Evolutionary conservation across 2,888 invertebrate genomes (phyloP).

Genomic region (Drosophila leonis): DNA sequence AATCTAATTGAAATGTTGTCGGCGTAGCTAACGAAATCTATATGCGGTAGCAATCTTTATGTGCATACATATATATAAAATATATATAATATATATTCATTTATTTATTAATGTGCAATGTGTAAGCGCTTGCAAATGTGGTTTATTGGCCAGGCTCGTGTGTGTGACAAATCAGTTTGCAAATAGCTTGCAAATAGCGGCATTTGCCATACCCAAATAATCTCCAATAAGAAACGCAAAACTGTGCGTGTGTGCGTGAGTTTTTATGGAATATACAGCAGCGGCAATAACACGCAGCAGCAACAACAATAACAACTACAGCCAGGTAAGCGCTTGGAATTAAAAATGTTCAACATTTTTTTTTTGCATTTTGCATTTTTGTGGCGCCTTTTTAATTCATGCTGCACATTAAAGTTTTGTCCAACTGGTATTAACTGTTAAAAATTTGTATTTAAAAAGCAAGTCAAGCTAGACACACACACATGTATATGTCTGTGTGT

Average conservation of each 20-base stretch:
- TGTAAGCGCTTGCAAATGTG: constrained; percentile 74
- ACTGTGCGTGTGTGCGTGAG: constrained; percentile 29
- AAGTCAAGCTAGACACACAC: constrained; percentile 50
- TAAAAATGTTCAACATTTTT: constrained; percentile 22
- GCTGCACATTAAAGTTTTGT: constrained; percentile 66
- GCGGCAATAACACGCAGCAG: constrained; percentile 13
- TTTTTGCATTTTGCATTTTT: constrained; percentile 12
- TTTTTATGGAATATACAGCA: constrained; percentile 59
- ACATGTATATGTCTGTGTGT: constrained; percentile 35
- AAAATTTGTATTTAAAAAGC: constrained; percentile 70
- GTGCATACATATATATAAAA: constrained; percentile 5
- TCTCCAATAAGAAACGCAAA: constrained; percentile 49
- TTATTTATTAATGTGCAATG: constrained; percentile 50
- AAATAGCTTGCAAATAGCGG: constrained; percentile 59
- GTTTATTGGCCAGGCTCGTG: constrained; percentile 39
- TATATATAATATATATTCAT: constrained; percentile 10
- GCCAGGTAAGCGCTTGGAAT: constrained; percentile 39
- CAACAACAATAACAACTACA: constrained; percentile 10
- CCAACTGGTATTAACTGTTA: constrained; percentile 80
- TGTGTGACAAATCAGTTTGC: constrained; percentile 66
- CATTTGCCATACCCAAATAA: constrained; percentile 31
- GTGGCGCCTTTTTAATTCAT: constrained; percentile 8
- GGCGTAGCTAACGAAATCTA: constrained; percentile 54
- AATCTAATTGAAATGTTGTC: constrained; percentile 68
- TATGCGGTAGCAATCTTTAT: constrained; percentile 29